Base-by-base conservation (phyloP, 2,797 vertebrate genomes). In the Enteromius thamalakanensis region DNA sequence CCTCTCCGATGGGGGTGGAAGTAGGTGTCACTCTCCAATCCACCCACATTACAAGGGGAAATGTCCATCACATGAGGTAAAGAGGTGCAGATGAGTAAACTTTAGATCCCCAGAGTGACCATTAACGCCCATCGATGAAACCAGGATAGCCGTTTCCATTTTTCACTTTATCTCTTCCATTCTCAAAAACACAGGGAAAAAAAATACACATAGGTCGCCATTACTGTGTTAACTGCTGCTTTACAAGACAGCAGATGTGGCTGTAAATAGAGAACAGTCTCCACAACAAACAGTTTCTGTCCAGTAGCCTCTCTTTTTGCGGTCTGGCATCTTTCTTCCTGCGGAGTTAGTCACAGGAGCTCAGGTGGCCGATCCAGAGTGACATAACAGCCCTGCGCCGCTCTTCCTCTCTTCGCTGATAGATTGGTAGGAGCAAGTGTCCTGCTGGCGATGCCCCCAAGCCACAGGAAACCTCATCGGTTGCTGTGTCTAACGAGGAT, bases 1-100 rank as follows among this genome's bases (percentile, higher is more conserved):
- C 95, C 95, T 95, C 91, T 89, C 92, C 84, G 87, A 86, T 88
- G 89, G 88, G 91, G 93, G 92, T 93, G 93, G 94, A 93, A 91
- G 92, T 87, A 89, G 92, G 93, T 90, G 91, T 92, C 91, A 92
- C 92, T 94, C 91, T 94, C 87, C 92, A 91, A 86, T 80, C 83
- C 88, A 87, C 89, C 89, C 87, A 87, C 83, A 1, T 58, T 85
- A 81, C 86, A 76, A 76, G 88, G 86, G 93, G 93, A 95, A 93
- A 94, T 92, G 89, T 94, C 92, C 88, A 90, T 92, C 87, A 89
- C 86, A 83, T 67, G 64, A 51, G 62, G 79, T 82, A 76, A 65
- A 70, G 72, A 62, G 74, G 82, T 23, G 45, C 23, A 72, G 58
- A 78, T 32, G 69, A 87, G 23, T 79, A 83, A 45, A 76, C 72